These are phyloP conservation scores for Dolomedes plantarius DNA, from an alignment of 2,888 invertebrate species.

Conservation along the genomic window DNA sequence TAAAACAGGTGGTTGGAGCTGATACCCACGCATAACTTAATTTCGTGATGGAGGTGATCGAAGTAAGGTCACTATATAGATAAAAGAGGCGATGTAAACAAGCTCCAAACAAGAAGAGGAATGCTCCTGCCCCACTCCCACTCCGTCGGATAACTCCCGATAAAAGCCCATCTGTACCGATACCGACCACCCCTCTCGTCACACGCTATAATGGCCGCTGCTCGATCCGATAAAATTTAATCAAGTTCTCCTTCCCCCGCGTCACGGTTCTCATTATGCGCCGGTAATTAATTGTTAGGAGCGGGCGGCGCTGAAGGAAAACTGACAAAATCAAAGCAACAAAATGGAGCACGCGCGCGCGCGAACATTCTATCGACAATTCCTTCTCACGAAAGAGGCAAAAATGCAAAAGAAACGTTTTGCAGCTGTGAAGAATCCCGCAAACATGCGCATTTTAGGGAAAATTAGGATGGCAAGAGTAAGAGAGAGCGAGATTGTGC, in stretches of 20 bases:
- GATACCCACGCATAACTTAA: too few relatives aligned
- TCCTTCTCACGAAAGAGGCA: neutral
- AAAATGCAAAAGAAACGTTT: neutral
- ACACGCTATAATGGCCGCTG: neutral
- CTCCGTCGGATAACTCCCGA: neutral
- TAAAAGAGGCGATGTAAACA: too few relatives aligned
- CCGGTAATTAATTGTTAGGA: neutral
- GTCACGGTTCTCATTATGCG: neutral
- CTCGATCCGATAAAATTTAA: constrained; percentile 1
- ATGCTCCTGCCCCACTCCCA: too few relatives aligned
- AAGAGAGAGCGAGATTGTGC: too few relatives aligned
- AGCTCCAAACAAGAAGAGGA: too few relatives aligned
- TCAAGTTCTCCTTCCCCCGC: neutral
- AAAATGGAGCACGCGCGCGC: neutral
- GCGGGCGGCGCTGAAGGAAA: neutral
- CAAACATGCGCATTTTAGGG: too few relatives aligned
- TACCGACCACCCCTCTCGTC: neutral
- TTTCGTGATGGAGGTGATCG: too few relatives aligned
- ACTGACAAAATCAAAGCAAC: neutral
- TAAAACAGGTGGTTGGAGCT: too few relatives aligned
- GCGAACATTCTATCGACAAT: neutral
- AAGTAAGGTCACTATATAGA: too few relatives aligned
- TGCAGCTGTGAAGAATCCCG: neutral
- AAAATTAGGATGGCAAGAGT: too few relatives aligned
- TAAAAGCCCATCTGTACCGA: neutral